Evolutionary conservation across 2,888 invertebrate genomes (phyloP).

Genomic region (Spodoptera littoralis): DNA sequence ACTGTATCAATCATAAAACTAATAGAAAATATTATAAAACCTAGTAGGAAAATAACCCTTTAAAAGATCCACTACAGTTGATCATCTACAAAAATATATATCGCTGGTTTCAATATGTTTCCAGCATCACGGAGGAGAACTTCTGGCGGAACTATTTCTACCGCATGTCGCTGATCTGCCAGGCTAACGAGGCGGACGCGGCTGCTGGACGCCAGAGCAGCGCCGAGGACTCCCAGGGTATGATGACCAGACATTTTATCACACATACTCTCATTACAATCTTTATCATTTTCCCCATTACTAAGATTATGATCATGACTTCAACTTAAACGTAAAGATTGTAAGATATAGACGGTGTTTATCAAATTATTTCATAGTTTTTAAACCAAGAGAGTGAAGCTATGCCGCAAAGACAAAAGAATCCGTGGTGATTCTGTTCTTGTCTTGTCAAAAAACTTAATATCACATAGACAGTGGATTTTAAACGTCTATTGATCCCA

Average conservation of each 20-base stretch:
- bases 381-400: too few species aligned
- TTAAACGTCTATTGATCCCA: too few species aligned
- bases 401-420: too few species aligned
- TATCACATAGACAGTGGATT: too few species aligned
- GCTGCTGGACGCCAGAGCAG: slow-evolving; percentile 80
- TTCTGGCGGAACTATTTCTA: slow-evolving; percentile 99
- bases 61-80: too few species aligned
- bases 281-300: background rate
- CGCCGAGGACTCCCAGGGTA: slow-evolving; percentile 90
- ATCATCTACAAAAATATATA: background rate
- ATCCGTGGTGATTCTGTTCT: too few species aligned
- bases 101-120: slow-evolving; percentile 51
- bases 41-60: too few species aligned
- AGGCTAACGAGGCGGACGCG: slow-evolving; percentile 96
- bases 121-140: slow-evolving; percentile 97
- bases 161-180: slow-evolving; percentile 99
- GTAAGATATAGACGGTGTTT: too few species aligned
- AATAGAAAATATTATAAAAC: too few species aligned
- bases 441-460: too few species aligned
- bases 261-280: slow-evolving; percentile 10
- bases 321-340: background rate
- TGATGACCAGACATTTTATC: slow-evolving; percentile 22
- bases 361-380: too few species aligned
- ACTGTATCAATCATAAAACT: too few species aligned
- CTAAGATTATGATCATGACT: background rate